Evolutionary conservation across 2,113 vertebrate species (phyloP).

Genomic region (Catharus fuscescens): DNA sequence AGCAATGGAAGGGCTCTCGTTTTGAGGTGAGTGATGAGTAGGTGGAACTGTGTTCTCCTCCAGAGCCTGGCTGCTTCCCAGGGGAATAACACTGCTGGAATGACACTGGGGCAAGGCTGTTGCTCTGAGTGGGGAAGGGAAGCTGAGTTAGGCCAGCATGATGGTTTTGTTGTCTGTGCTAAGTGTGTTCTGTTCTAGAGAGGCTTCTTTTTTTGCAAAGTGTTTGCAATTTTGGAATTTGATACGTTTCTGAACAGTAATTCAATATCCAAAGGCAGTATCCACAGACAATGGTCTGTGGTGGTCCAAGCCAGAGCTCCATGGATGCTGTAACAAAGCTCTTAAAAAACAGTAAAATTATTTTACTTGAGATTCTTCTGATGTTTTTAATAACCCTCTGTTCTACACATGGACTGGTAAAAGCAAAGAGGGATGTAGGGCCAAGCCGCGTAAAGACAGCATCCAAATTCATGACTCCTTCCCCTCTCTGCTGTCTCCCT

Average conservation of each 20-base stretch:
- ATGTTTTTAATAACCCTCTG: background rate
- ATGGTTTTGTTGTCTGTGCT: background rate
- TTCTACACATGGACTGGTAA: background rate
- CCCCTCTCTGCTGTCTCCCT: background rate
- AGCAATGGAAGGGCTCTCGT: background rate
- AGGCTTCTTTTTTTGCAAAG: background rate
- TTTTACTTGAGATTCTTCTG: conserved; percentile 26
- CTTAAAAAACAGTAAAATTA: conserved; percentile 4
- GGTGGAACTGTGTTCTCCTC: background rate
- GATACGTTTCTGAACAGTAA: background rate
- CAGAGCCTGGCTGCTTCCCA: background rate
- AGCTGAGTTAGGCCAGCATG: background rate
- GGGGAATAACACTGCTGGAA: background rate
- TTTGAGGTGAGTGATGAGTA: background rate
- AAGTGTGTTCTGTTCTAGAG: background rate
- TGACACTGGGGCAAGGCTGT: background rate
- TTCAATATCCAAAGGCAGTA: background rate
- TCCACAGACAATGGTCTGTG: background rate
- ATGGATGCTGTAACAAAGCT: background rate
- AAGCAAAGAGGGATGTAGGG: background rate
- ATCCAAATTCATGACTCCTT: conserved; percentile 7
- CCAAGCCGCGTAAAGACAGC: background rate
- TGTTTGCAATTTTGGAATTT: background rate
- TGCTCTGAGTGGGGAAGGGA: background rate
- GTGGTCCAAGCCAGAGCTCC: background rate